phyloP scores from a whole-genome alignment of 2,113 vertebrate species.

The Vulpes ferrilata region DNA sequence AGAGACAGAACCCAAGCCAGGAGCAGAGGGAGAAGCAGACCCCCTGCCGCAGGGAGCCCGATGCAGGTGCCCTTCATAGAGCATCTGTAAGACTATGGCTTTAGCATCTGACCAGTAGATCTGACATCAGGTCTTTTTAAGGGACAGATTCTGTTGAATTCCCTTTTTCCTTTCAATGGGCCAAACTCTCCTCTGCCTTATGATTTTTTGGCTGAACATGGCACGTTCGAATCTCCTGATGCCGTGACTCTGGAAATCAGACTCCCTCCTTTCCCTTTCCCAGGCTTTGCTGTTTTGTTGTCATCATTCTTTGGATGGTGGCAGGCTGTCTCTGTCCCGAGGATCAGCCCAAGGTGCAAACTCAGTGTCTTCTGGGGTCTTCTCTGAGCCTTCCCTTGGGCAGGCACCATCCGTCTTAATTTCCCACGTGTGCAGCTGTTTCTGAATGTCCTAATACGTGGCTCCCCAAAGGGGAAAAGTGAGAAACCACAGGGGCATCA shows the following conservation, averaged over 20 bases:
- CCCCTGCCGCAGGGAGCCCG: too few species aligned
- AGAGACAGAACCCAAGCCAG: too few species aligned
- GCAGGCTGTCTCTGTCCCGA: background rate
- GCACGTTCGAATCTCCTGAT: background rate
- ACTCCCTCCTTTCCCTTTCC: background rate
- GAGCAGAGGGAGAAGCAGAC: too few species aligned
- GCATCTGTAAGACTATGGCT: too few species aligned
- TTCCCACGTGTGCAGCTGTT: background rate
- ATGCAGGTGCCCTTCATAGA: too few species aligned
- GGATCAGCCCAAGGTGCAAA: background rate
- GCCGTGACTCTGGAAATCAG: background rate
- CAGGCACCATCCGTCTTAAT: too few species aligned
- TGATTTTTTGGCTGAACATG: background rate
- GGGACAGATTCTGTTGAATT: background rate
- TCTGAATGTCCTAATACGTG: background rate
- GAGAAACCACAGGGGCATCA: too few species aligned
- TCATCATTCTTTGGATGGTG: rapidly evolving
- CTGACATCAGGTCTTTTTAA: background rate
- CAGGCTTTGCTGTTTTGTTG: background rate
- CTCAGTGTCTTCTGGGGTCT: background rate
- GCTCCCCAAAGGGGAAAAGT: background rate
- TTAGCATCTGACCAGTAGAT: background rate
- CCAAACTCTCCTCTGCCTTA: background rate
- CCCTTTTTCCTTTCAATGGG: background rate
- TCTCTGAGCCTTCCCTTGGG: background rate